A percentile compares a stretch with the other conserved stretches of the same genome.
These are phyloP conservation scores for Heteromormyrus szaboi DNA, from an alignment of 2,797 vertebrate species.

Conservation along the genomic window DNA sequence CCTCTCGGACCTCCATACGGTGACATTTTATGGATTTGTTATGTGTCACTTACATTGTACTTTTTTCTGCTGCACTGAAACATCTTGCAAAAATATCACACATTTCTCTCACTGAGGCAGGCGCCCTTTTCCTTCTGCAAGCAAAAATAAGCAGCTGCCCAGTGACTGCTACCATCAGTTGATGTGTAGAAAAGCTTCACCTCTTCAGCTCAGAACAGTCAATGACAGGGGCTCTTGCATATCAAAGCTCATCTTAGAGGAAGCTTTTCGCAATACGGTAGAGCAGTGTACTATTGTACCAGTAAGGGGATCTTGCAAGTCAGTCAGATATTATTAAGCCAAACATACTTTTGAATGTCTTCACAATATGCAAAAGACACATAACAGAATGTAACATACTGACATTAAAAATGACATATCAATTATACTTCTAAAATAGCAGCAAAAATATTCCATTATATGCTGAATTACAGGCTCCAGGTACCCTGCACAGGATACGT, in stretches of 20 bases:
- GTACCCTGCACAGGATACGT: neutral
- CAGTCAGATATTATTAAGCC: neutral
- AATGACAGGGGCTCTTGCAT: neutral
- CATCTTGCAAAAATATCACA: neutral
- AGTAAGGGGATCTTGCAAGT: neutral
- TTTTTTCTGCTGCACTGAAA: neutral
- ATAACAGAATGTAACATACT: neutral
- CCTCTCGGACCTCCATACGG: neutral
- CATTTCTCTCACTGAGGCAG: neutral
- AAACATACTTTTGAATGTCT: neutral
- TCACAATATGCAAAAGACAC: neutral
- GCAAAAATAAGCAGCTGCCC: neutral
- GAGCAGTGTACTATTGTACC: neutral
- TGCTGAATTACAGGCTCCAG: neutral
- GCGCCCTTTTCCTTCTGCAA: neutral
- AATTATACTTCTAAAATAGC: neutral
- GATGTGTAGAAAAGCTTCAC: neutral
- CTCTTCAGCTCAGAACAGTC: neutral
- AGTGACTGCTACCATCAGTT: neutral
- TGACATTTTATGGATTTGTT: conserved; percentile 17
- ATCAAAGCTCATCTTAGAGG: neutral
- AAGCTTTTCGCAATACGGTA: neutral
- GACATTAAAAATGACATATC: neutral
- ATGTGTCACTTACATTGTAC: neutral
- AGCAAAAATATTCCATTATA: neutral